Conservation (phyloP, 2,888 invertebrate genomes). For the Enchytraeus crypticus region DNA sequence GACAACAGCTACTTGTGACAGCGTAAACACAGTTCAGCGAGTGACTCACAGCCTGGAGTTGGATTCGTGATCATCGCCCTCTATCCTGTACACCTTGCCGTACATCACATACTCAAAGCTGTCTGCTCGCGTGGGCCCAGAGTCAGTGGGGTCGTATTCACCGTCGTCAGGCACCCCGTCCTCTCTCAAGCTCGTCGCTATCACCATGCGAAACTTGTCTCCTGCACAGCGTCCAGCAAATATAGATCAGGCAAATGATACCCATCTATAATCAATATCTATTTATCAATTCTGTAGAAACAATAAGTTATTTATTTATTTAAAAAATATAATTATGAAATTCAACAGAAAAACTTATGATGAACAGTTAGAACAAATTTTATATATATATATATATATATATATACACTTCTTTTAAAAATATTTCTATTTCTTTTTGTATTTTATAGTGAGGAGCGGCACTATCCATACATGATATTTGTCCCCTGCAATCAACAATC, state of each 20-base stretch:
- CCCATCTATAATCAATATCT: no score
- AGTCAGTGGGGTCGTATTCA: conserved; percentile 72
- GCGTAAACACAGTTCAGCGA: no score
- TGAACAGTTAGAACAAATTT: no score
- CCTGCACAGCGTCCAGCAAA: conserved; percentile 38
- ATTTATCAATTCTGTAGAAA: not conserved
- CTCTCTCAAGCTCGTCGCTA: conserved; percentile 88
- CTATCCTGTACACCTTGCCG: conserved; percentile 91
- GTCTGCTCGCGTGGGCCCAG: conserved; percentile 68
- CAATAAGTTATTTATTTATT: not conserved
- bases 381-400: no score
- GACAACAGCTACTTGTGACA: no score
- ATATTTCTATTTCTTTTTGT: no score
- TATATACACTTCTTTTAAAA: no score
- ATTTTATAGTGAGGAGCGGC: no score
- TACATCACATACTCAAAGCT: conserved; percentile 99
- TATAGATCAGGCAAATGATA: no score
- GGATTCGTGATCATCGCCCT: conserved; percentile 82
- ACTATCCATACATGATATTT: no score
- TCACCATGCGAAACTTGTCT: conserved; percentile 75
- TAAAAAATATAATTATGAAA: not conserved
- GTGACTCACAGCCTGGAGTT: conserved; percentile 66
- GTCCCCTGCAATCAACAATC: no score
- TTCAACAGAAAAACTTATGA: no score
- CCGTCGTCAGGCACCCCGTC: conserved; percentile 86